These are phyloP conservation scores for Mobula birostris DNA, from an alignment of 2,113 vertebrate species.

Conservation along the genomic window DNA sequence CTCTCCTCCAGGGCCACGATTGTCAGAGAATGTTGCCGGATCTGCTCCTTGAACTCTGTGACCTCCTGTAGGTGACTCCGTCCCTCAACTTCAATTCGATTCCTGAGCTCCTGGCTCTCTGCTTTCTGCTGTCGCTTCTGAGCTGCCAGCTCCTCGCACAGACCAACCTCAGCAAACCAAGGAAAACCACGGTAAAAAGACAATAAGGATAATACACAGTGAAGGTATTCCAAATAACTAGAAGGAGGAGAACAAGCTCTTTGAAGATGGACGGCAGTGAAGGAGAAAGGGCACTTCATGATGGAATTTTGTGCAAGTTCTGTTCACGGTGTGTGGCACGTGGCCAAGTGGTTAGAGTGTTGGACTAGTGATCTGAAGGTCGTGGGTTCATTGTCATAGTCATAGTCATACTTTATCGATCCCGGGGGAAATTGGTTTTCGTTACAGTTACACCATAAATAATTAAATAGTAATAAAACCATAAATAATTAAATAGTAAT, in stretches of 20 bases:
- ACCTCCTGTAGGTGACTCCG: conserved; percentile 46
- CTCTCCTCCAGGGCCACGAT: conserved; percentile 61
- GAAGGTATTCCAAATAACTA: not conserved
- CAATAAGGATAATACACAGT: not conserved
- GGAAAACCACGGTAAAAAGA: not conserved
- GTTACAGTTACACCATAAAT: no score
- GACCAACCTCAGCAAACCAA: conserved; percentile 38
- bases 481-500: no score
- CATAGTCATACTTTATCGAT: no score
- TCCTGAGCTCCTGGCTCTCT: conserved; percentile 40
- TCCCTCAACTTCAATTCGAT: conserved; percentile 43
- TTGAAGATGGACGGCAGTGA: not conserved
- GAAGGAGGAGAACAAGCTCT: not conserved
- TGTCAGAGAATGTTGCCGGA: conserved; percentile 64
- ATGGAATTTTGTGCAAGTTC: not conserved
- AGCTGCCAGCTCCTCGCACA: conserved; percentile 40
- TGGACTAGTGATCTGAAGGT: no score
- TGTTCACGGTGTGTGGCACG: no score
- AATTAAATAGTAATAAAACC: no score
- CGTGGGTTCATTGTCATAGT: no score
- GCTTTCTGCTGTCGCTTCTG: conserved; percentile 39
- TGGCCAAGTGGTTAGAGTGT: no score
- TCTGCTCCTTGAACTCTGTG: conserved; percentile 60
- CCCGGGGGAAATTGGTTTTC: no score
- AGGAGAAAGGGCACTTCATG: not conserved